Base-by-base conservation (phyloP, 2,888 invertebrate genomes). In the Lepidonotus clava region DNA sequence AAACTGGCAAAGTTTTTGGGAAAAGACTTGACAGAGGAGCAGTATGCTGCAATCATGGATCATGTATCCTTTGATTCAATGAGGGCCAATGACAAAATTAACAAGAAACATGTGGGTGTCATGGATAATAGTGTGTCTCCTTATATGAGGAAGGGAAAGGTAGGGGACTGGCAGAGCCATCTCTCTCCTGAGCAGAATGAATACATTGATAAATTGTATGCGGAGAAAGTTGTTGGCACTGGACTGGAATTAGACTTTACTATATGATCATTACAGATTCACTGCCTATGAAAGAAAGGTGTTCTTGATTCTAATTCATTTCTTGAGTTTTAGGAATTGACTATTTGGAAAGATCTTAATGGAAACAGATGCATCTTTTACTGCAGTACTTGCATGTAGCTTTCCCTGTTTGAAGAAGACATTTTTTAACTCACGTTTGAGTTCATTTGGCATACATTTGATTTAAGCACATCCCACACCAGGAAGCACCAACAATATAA, bases 111-210 rank as follows among this genome's bases (percentile, higher is more conserved):
- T n/a, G 18, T n/a, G 14, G 8, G 0, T 11, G 11, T 1, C n/a
- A 0, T 66, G 0, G 21, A 66, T 21, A 0, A 67, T 0, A 36
- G 34, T 2, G 41, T 84, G 4, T 61, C 84, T 11, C 84, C 66
- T 5, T 84, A 61, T 32, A 84, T 84, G 61, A 36, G 84, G 32
- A 84, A 67, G 38, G 84, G 67, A 5, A 66, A 40, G 67, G 84
- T 84, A n/a, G 84, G 84, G 24, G 84, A 84, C 41, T 84, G 67
- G 84, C 0, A 36, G 40, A 67, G 67, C 41, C 34, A 67, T 8
- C 24, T 84, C 24, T 61, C 24, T 40, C 41, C 21, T 5, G 84
- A 61, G 61, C 66, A 84, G 41, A 66, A 36, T 66, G 41, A 84
- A 8, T 61, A 61, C 28, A 2, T 84, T 6, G 84, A 84, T 36